Conservation (phyloP, 2,888 invertebrate species). For the Pherbina coryleti region DNA sequence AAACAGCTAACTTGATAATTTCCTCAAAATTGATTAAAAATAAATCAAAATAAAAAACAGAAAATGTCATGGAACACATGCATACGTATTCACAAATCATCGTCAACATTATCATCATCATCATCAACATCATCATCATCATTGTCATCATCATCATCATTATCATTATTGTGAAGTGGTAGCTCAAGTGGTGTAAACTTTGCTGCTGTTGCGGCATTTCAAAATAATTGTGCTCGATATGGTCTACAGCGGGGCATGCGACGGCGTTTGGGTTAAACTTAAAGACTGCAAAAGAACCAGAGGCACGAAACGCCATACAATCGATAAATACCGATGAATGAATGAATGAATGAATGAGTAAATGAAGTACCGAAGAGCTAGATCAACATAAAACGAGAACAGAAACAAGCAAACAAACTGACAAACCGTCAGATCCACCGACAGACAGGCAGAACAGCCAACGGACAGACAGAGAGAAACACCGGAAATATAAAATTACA, state of each 20-base stretch:
- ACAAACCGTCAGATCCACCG: neutral
- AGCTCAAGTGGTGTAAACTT: neutral
- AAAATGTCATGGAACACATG: neutral
- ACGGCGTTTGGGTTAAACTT: neutral
- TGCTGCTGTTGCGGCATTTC: slow-evolving; percentile 13
- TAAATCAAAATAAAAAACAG: neutral
- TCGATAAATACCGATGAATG: slow-evolving; percentile 8
- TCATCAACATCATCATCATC: too few relatives aligned
- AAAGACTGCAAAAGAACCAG: neutral
- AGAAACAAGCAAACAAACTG: slow-evolving; percentile 43
- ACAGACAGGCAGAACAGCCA: neutral
- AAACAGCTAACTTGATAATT: neutral
- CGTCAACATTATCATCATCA: too few relatives aligned
- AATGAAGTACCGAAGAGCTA: slow-evolving; percentile 40
- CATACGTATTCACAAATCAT: too few relatives aligned
- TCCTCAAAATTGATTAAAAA: neutral
- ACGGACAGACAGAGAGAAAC: slow-evolving; percentile 39
- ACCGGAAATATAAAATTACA: slow-evolving; percentile 70
- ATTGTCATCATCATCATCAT: too few relatives aligned
- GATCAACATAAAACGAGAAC: slow-evolving; percentile 11
- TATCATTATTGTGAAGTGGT: too few relatives aligned
- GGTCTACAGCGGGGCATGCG: neutral
- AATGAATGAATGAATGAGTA: neutral
- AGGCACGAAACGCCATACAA: slow-evolving; percentile 16
- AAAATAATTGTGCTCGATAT: neutral